phyloP scores from a whole-genome alignment of 2,797 vertebrate species.

The Neopelma chrysocephalum region DNA sequence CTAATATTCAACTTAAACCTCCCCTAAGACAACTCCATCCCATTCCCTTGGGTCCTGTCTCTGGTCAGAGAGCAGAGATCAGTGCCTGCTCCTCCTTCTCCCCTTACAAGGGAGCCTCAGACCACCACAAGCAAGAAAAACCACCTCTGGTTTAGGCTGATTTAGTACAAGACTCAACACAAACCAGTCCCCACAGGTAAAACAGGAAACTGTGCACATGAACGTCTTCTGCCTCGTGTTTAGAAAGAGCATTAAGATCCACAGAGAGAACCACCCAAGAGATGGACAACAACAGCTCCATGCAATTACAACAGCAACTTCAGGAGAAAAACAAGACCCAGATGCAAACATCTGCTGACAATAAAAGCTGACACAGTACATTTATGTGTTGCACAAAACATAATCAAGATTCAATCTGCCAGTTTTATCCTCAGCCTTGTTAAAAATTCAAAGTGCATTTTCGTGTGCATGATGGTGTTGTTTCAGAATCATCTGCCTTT shows the following conservation, averaged over 20 bases:
- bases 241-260: not conserved
- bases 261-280: not conserved
- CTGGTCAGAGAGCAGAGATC: not conserved
- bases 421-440: not conserved
- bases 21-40: no score
- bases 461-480: not conserved
- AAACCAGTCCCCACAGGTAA: not conserved
- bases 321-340: not conserved
- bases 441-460: constrained; percentile 4
- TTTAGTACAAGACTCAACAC: not conserved
- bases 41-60: not conserved
- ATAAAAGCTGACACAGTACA: not conserved
- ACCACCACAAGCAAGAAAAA: not conserved
- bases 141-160: not conserved
- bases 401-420: constrained; percentile 14
- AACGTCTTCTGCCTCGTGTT: not conserved
- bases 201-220: not conserved
- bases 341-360: constrained; percentile 13
- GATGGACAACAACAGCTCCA: not conserved
- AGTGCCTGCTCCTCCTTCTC: not conserved
- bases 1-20: not conserved
- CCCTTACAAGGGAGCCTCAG: not conserved
- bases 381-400: constrained; percentile 3
- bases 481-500: not conserved
- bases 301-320: not conserved